Evolutionary conservation across 2,113 vertebrate species (phyloP).

Genomic region (Apus apus): DNA sequence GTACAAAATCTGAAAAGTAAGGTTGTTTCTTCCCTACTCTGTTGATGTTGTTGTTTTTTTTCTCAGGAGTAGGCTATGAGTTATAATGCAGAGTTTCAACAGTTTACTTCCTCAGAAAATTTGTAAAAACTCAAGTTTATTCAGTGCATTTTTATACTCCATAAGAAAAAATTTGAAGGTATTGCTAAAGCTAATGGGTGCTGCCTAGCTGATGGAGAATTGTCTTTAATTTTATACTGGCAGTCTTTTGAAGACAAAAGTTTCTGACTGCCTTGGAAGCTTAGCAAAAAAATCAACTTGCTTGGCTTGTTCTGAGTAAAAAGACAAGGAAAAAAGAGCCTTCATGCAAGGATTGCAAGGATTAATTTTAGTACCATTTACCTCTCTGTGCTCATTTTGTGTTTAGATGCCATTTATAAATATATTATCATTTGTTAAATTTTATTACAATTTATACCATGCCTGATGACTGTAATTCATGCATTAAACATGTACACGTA

Average conservation of each 20-base stretch:
- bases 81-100: not conserved
- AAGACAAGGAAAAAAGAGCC: not conserved
- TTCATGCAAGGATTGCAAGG: not conserved
- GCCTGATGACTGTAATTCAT: constrained; percentile 70
- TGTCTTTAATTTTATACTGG: not conserved
- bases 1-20: not conserved
- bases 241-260: not conserved
- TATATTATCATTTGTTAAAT: constrained; percentile 71
- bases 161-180: not conserved
- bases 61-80: not conserved
- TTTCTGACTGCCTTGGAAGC: not conserved
- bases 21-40: not conserved
- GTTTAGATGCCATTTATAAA: constrained; percentile 72
- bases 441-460: constrained; percentile 65
- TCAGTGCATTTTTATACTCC: not conserved
- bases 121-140: not conserved
- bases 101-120: not conserved
- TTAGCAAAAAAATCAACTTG: not conserved
- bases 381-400: not conserved
- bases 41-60: not conserved
- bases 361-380: constrained; percentile 62
- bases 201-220: not conserved
- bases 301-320: not conserved
- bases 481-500: constrained; percentile 76
- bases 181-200: not conserved